phyloP scores from a whole-genome alignment of 2,113 vertebrate species.

The Meles meles region DNA sequence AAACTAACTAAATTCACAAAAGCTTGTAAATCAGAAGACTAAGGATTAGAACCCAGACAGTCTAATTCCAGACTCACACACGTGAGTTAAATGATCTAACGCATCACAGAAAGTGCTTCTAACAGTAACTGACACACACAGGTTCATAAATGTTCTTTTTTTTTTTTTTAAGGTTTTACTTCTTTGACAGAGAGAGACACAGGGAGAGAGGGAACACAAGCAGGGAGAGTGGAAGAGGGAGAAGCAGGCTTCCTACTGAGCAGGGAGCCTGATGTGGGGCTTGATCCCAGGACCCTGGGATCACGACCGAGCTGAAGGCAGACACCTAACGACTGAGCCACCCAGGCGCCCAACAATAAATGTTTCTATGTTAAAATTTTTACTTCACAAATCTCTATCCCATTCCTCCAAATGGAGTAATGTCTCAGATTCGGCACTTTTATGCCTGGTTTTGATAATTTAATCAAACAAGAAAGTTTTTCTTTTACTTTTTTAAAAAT shows the following conservation, averaged over 20 bases:
- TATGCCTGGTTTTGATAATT: conserved; percentile 3
- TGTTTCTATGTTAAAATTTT: not conserved
- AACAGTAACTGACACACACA: not conserved
- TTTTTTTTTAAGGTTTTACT: too few relatives aligned
- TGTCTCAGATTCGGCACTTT: conserved; percentile 2
- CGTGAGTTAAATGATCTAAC: not conserved
- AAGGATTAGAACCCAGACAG: not conserved
- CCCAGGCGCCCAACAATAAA: not conserved
- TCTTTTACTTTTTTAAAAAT: not conserved
- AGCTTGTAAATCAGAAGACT: conserved; percentile 11
- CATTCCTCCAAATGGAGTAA: conserved; percentile 22
- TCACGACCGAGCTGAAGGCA: too few relatives aligned
- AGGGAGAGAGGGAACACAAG: too few relatives aligned
- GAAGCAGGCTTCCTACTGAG: too few relatives aligned
- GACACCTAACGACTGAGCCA: too few relatives aligned
- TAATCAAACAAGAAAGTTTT: conserved; percentile 37
- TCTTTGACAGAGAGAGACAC: too few relatives aligned
- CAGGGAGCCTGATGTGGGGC: too few relatives aligned
- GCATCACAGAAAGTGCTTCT: not conserved
- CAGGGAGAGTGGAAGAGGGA: too few relatives aligned
- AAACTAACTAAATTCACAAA: conserved; percentile 9
- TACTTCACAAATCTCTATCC: not conserved
- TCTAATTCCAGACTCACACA: conserved; percentile 28
- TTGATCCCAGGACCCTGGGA: too few relatives aligned
- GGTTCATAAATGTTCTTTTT: not conserved